Base-by-base conservation (phyloP, 2,113 vertebrate species). In the Oncorhynchus clarkii region DNA sequence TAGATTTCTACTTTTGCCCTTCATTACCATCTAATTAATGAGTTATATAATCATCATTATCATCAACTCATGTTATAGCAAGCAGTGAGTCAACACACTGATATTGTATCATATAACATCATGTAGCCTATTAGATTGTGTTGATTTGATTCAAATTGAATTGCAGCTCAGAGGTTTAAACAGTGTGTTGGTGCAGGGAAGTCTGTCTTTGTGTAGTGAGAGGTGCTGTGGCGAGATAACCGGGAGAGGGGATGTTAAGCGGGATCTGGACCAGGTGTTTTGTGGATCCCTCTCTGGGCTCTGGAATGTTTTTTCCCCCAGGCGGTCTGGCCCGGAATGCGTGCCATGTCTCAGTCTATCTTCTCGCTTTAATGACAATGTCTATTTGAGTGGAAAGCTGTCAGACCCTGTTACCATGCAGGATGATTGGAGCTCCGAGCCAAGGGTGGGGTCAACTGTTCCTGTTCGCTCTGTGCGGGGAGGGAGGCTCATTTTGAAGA, bases 301-400 rank as follows among this genome's bases (percentile, higher is more conserved):
- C 20, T 70, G 72, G 60, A 70, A 74, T 69, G 67, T 60, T 70
- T 48, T 77, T 77, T 29, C 71, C 57, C 29, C 29, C 24, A 14
- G 69, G 64, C 67, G 2, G 59, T 68, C 16, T 31, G 9, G 67
- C 29, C 11, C 31, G 88, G 89, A 86, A 90, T 91, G 89, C 84
- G 27, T 85, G 83, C 45, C 13, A 39, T 89, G 90, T 89, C 87
- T 81, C 79, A 1, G 83, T 88, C 76, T 1, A 82, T 89, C 90
- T 85, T 81, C 83, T 82, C 60, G 76, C 79, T 87, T 86, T 88
- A 86, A 91, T 85, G 74, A 83, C 74, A 88, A 89, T 66, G 88
- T 85, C 79, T 88, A 87, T 89, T 89, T 88, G 88, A 92, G 88
- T 86, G 87, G 92, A 93, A 93, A 92, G 83, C 90, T 93, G 92